Base-by-base conservation (phyloP, 2,888 invertebrate genomes). In the Hydroisotoma schaefferi region DNA sequence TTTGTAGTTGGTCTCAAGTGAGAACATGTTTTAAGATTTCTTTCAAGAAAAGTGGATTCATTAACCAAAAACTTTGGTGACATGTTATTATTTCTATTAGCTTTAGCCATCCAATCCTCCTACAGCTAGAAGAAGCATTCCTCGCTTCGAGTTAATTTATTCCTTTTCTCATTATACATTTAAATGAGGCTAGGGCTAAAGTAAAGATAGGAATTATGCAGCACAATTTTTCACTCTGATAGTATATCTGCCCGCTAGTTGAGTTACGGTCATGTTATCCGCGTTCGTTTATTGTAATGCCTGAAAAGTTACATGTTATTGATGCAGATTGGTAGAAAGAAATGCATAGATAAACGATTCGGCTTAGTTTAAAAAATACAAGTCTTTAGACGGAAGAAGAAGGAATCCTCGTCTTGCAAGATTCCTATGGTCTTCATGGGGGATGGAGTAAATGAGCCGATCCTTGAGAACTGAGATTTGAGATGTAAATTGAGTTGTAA, bases 401-500 rank as follows among this genome's bases (percentile, higher is more conserved):
- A n/a, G n/a, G n/a, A n/a, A n/a, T n/a, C n/a, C n/a, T n/a, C n/a
- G n/a, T n/a, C n/a, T n/a, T n/a, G n/a, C n/a, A n/a, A n/a, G n/a
- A n/a, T n/a, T n/a, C n/a, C n/a, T 33, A 33, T 33, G 8, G 33
- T 15, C 33, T 33, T 33, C 33, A n/a, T n/a, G n/a, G n/a, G 33
- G 33, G 33, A 33, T 33, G 33, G 8, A 33, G 33, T 33, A 33
- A 33, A 33, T 33, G 33, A 33, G 33, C 33, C 33, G 33, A 33
- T 33, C n/a, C n/a, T n/a, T n/a, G n/a, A n/a, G n/a, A n/a, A n/a
- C n/a, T n/a, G 33, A 15, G 33, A 33, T 8, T 33, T 43, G 43
- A 43, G 43, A 43, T 15, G 43, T 43, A 15, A 43, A 43, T n/a
- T 43, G 20, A 43, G 12, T 43, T 43, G 43, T 10, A 8, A 47